A percentile compares a stretch with the other conserved stretches of the same genome.
Evolutionary conservation across 2,888 invertebrate species (phyloP).

Genomic region (Pterostichus niger): DNA sequence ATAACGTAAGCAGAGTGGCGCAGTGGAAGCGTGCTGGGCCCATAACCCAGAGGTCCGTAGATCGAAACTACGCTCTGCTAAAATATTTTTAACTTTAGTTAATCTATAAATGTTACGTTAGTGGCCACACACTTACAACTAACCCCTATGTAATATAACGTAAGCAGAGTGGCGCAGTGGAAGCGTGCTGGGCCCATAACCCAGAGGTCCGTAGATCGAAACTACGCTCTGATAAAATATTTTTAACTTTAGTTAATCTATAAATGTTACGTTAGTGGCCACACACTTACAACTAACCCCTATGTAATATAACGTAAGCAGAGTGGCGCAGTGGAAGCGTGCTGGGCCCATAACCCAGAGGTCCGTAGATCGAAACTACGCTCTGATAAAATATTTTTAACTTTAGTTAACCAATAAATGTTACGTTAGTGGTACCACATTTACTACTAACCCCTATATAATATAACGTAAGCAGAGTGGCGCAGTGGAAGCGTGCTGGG

Average conservation of each 20-base stretch:
- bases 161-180: slow-evolving; percentile 90
- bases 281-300: too few relatives aligned
- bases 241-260: too few relatives aligned
- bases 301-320: background rate
- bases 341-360: slow-evolving; percentile 65
- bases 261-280: too few relatives aligned
- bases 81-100: background rate
- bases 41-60: slow-evolving; percentile 66
- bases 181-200: slow-evolving; percentile 84
- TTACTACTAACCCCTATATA: background rate
- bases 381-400: slow-evolving; percentile 46
- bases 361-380: slow-evolving; percentile 65
- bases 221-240: slow-evolving; percentile 60
- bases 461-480: slow-evolving; percentile 82
- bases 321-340: slow-evolving; percentile 48
- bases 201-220: slow-evolving; percentile 66
- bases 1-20: slow-evolving; percentile 88
- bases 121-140: too few relatives aligned
- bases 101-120: too few relatives aligned
- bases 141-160: too few relatives aligned
- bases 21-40: slow-evolving; percentile 89
- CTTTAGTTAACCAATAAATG: too few relatives aligned
- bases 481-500: slow-evolving; percentile 91
- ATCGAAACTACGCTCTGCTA: slow-evolving; percentile 66
- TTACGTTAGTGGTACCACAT: too few relatives aligned